Base-by-base conservation (phyloP, 2,888 invertebrate genomes). In the Drosophila acutilabella region DNA sequence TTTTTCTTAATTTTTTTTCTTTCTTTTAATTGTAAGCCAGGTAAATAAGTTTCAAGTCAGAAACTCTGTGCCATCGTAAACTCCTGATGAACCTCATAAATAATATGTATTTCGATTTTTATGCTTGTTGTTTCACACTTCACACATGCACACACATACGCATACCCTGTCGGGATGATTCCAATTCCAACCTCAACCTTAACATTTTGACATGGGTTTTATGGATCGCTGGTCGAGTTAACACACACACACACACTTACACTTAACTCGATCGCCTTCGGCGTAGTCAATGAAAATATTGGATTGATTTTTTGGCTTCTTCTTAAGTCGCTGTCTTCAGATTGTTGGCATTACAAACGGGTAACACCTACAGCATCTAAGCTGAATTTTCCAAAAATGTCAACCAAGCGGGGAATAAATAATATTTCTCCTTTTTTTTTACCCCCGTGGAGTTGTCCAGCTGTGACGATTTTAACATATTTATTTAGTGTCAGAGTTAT, bases 1-100 rank as follows among this genome's bases (percentile, higher is more conserved):
- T 59, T 41, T 40, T 33, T 50, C n/a, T n/a, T 23, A 33, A 33
- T 11, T 10, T 18, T 30, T 45, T 30, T 54, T 41, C 40, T 47
- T 74, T 80, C 88, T 78, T 78, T 80, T 78, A 86, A 77, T 86
- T 87, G 81, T 88, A 84, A 73, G 64, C 73, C 80, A 78, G 89
- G 86, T 89, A 89, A 56, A 45, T 57, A 47, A 50, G 50, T 50
- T 84, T 66, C 48, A 45, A 56, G 47, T 14, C 57, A n/a, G 58
- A 66, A 56, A 40, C 64, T 59, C 51, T 54, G 59, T 58, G 59
- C 41, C 71, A 75, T 88, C 88, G 87, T 91, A 90, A 90, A 90
- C 86, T 88, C 88, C 88, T 90, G 87, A 91, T 90, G 89, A 82
- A 81, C 78, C 80, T 89, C 90, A 89, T 90, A 90, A 90, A 91